Evolutionary conservation across 2,888 invertebrate species (phyloP).

Genomic region (Branchellion lobata): DNA sequence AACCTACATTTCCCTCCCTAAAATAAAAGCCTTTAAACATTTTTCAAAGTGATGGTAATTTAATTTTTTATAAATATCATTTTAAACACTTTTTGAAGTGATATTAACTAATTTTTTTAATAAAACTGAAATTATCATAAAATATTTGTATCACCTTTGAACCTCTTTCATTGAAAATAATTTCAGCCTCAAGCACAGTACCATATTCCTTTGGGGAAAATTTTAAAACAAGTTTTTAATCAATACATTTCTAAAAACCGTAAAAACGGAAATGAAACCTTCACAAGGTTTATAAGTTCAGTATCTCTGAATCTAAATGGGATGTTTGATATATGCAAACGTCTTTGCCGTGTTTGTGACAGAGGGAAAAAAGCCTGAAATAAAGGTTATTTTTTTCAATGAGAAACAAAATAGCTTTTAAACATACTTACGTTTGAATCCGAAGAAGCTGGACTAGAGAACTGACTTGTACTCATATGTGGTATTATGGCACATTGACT

Average conservation of each 20-base stretch:
- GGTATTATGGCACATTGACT: too few relatives aligned
- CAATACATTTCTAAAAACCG: not conserved
- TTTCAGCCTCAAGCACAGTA: constrained; percentile 48
- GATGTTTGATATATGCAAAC: constrained; percentile 98
- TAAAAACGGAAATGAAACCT: too few relatives aligned
- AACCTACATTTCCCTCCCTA: too few relatives aligned
- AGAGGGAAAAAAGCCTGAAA: not conserved
- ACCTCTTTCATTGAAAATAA: constrained; percentile 48
- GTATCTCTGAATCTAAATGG: constrained; percentile 99
- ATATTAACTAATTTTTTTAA: too few relatives aligned
- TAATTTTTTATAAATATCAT: too few relatives aligned
- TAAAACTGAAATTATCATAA: not conserved
- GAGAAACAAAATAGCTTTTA: too few relatives aligned
- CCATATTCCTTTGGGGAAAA: constrained; percentile 46
- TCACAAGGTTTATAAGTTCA: constrained; percentile 95
- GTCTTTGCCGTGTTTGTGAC: constrained; percentile 66
- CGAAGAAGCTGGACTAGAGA: too few relatives aligned
- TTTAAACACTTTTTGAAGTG: too few relatives aligned
- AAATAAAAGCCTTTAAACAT: too few relatives aligned
- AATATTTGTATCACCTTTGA: constrained; percentile 36
- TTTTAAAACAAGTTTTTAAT: not conserved
- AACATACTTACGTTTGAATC: not conserved
- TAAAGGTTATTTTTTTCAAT: not conserved
- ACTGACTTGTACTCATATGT: too few relatives aligned
- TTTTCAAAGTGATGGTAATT: too few relatives aligned